Evolutionary conservation across 2,113 vertebrate species (phyloP).

Genomic region (Rhinolophus ferrumequinum): DNA sequence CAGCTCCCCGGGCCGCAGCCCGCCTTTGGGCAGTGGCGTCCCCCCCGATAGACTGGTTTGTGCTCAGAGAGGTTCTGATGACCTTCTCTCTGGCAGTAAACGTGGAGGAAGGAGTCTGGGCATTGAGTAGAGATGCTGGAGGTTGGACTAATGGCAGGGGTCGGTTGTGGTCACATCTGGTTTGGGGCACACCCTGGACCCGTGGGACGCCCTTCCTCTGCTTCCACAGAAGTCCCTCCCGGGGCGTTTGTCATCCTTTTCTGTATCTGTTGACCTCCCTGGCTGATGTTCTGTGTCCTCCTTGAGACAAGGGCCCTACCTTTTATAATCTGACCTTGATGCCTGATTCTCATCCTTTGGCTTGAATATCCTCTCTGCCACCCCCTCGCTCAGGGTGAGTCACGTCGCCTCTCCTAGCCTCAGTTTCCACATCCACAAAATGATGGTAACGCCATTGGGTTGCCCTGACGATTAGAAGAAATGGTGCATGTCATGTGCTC

Average conservation of each 20-base stretch:
- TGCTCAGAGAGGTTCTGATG: background rate
- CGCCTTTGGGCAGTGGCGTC: background rate
- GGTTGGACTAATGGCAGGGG: too few relatives aligned
- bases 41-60: background rate
- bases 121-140: background rate
- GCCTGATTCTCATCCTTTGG: background rate
- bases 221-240: background rate
- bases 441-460: background rate
- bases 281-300: background rate
- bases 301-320: background rate
- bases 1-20: background rate
- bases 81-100: background rate
- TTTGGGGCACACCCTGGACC: background rate
- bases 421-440: background rate
- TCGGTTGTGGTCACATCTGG: background rate
- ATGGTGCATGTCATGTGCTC: background rate
- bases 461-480: background rate
- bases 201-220: background rate
- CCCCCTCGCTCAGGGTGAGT: background rate
- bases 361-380: background rate
- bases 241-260: fast-evolving
- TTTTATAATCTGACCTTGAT: background rate
- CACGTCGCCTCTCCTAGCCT: background rate
- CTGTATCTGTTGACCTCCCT: background rate
- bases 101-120: background rate